Percentiles rank a stretch among this genome's conserved stretches.
Evolutionary conservation across 1,140 invertebrate genomes (phyloP).

Genomic region (Grapholita molesta): DNA sequence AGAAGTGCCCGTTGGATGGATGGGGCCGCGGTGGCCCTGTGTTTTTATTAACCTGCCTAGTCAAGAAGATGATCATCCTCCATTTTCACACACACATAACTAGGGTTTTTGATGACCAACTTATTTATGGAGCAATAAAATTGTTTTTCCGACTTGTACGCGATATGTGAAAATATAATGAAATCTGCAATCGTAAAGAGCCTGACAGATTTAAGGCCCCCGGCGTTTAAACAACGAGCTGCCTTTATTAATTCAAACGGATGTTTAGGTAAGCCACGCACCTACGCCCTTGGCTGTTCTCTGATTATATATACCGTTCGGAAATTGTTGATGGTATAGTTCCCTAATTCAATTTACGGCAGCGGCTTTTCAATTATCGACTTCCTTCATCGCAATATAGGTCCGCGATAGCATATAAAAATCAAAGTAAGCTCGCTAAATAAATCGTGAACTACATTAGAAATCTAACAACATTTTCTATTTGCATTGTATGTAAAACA

Average conservation of each 20-base stretch:
- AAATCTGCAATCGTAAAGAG: neutral
- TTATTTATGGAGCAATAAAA: neutral
- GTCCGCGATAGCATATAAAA: neutral
- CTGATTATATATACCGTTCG: neutral
- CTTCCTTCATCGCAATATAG: neutral
- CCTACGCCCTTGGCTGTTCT: neutral
- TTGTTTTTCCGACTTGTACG: neutral
- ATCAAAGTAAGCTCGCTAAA: neutral
- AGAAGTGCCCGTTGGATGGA: neutral
- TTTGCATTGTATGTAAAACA: too few relatives aligned
- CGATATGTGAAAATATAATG: neutral
- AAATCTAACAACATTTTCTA: too few relatives aligned
- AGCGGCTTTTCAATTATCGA: neutral
- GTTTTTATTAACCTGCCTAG: neutral
- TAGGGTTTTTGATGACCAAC: neutral
- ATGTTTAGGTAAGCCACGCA: neutral
- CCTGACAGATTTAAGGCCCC: neutral
- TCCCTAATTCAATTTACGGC: neutral
- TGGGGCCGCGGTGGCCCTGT: neutral
- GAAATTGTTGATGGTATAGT: neutral
- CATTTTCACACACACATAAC: neutral
- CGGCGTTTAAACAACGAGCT: constrained; percentile 9
- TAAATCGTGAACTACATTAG: too few relatives aligned
- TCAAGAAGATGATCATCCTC: neutral
- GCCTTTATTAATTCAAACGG: neutral